phyloP scores from a whole-genome alignment of 2,797 vertebrate species.

The Poecilia velifera region DNA sequence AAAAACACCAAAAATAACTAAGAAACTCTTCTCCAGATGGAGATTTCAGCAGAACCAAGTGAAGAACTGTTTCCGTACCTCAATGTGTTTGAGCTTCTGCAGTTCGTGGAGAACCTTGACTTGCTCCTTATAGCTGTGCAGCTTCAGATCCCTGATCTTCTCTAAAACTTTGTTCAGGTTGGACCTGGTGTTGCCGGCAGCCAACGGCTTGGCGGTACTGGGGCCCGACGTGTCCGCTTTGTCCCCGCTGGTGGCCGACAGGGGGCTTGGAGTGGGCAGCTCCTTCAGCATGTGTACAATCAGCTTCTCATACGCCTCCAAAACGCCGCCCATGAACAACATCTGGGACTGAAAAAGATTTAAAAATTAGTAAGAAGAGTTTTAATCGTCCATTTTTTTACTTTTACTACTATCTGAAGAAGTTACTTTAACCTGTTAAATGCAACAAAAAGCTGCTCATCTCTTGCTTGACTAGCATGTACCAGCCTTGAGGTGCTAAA shows the following conservation, averaged over 20 bases:
- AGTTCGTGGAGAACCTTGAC: constrained; percentile 34
- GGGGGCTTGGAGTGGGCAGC: constrained; percentile 28
- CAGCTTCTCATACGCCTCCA: constrained; percentile 62
- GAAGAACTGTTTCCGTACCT: constrained; percentile 50
- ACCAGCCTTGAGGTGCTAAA: background rate
- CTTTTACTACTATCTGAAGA: background rate
- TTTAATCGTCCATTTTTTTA: background rate
- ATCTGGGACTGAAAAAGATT: constrained; percentile 37
- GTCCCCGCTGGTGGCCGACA: accelerated
- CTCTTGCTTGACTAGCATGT: background rate
- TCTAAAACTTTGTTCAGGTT: constrained; percentile 41
- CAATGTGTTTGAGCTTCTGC: constrained; percentile 15
- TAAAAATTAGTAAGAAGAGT: background rate
- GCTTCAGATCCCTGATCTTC: constrained; percentile 30
- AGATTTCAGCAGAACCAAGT: background rate
- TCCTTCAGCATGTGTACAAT: constrained; percentile 51
- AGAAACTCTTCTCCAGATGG: background rate
- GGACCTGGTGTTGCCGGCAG: accelerated
- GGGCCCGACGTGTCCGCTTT: accelerated
- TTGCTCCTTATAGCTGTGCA: constrained; percentile 18
- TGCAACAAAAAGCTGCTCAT: background rate
- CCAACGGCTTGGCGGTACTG: accelerated
- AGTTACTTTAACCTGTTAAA: background rate
- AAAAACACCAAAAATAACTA: background rate
- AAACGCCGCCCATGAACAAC: constrained; percentile 38